These are phyloP conservation scores for Sarcoramphus papa DNA, from an alignment of 2,797 vertebrate genomes.

Conservation along the genomic window DNA sequence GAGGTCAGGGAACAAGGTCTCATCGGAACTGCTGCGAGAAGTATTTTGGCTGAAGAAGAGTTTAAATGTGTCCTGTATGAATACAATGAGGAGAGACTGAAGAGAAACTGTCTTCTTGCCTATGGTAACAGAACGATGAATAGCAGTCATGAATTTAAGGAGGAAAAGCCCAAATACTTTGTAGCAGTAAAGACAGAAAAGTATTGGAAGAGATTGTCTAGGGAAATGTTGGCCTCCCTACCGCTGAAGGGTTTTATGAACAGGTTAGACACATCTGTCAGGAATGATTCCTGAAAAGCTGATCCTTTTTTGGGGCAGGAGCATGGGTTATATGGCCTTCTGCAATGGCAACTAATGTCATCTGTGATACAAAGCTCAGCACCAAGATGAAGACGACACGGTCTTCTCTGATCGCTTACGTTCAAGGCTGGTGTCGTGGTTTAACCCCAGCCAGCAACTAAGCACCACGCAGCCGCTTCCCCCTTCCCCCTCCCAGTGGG, in stretches of 20 bases:
- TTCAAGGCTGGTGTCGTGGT: no score
- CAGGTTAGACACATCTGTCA: not conserved
- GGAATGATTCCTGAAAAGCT: not conserved
- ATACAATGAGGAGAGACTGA: not conserved
- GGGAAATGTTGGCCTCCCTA: not conserved
- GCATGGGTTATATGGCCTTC: not conserved
- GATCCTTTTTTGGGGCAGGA: not conserved
- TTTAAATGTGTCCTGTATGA: not conserved
- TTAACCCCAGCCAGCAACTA: no score
- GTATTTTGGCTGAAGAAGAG: not conserved
- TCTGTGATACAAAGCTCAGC: not conserved
- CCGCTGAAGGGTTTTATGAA: not conserved
- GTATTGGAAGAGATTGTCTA: not conserved
- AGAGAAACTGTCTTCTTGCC: not conserved
- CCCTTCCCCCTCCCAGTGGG: no score
- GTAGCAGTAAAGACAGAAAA: not conserved
- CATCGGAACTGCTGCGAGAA: not conserved
- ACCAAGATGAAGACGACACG: not conserved
- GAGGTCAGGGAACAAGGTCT: slow-evolving; percentile 31
- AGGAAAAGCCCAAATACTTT: not conserved
- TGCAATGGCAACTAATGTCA: not conserved
- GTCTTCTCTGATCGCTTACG: not conserved
- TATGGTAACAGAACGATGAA: not conserved
- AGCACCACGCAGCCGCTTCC: no score
- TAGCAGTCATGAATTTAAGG: not conserved